A percentile compares a stretch with the other conserved stretches of the same genome.
Evolutionary conservation across 1,140 invertebrate species (phyloP).

Genomic region (Sycobia sp.): DNA sequence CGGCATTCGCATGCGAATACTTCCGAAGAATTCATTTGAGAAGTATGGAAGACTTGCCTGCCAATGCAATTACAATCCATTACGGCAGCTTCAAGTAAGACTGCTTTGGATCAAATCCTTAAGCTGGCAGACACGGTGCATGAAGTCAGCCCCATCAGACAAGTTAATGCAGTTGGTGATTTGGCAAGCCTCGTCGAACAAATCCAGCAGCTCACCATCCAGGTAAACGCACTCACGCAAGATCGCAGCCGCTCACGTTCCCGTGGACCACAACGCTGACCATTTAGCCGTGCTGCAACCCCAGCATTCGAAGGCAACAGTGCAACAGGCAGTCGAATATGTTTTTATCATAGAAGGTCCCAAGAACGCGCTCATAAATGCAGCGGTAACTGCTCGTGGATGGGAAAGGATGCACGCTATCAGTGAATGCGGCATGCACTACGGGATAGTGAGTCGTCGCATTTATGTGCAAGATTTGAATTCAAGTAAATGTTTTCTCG

Average conservation of each 20-base stretch:
- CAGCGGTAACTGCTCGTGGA: neutral
- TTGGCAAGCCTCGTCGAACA: too few species aligned
- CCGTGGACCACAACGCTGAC: neutral
- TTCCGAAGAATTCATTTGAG: neutral
- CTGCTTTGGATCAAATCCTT: neutral
- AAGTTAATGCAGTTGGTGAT: neutral
- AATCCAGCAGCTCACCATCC: neutral
- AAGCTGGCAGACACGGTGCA: neutral
- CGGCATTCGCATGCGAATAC: neutral
- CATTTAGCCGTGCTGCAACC: neutral
- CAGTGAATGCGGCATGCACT: conserved; percentile 31
- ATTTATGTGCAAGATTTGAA: conserved; percentile 36
- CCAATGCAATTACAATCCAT: neutral
- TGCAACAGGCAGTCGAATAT: neutral
- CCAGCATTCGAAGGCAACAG: neutral
- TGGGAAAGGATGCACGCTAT: neutral
- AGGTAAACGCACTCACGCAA: neutral
- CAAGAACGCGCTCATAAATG: conserved; percentile 3
- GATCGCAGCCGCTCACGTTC: neutral
- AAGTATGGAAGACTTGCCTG: neutral
- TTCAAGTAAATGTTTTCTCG: neutral
- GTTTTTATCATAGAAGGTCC: conserved; percentile 8
- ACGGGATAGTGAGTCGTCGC: conserved; percentile 26
- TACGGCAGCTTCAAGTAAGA: neutral
- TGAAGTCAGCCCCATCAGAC: conserved; percentile 8